Evolutionary conservation across 2,888 invertebrate species (phyloP).

Genomic region (Anodontia alba): DNA sequence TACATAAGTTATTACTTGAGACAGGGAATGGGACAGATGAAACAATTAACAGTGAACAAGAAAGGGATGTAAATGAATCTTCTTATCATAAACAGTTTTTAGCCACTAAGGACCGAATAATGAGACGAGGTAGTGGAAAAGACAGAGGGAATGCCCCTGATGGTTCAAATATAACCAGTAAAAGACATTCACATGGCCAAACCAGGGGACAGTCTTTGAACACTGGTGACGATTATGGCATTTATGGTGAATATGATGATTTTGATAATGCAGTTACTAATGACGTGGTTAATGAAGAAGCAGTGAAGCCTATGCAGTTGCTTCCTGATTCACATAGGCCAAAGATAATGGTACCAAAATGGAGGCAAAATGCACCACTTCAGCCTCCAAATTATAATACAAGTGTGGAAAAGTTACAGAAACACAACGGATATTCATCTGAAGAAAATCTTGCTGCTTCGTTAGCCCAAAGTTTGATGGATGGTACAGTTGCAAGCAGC

Average conservation of each 20-base stretch:
- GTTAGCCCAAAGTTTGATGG: conserved; percentile 60
- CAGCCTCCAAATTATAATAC: conserved; percentile 52
- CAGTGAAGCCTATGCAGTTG: conserved; percentile 51
- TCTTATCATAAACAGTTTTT: conserved; percentile 54
- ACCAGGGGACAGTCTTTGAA: background rate
- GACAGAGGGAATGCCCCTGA: background rate
- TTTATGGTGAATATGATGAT: conserved; percentile 68
- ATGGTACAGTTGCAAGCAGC: conserved; percentile 19
- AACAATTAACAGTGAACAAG: conserved; percentile 37
- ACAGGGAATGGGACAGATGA: conserved; percentile 46
- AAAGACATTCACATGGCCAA: background rate
- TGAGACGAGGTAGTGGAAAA: conserved; percentile 33
- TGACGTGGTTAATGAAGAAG: conserved; percentile 35
- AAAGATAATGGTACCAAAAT: conserved; percentile 63
- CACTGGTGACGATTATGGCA: conserved; percentile 64
- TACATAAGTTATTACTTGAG: conserved; percentile 64
- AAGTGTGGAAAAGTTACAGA: conserved; percentile 36
- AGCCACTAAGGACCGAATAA: conserved; percentile 50
- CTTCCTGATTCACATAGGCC: conserved; percentile 53
- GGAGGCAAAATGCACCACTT: conserved; percentile 58
- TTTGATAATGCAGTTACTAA: conserved; percentile 58
- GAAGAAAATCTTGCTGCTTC: conserved; percentile 63
- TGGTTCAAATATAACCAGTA: background rate
- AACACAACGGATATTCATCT: conserved; percentile 36
- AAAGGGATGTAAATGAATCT: conserved; percentile 23